Conservation (phyloP, 2,113 vertebrate genomes). For the Etheostoma spectabile region DNA sequence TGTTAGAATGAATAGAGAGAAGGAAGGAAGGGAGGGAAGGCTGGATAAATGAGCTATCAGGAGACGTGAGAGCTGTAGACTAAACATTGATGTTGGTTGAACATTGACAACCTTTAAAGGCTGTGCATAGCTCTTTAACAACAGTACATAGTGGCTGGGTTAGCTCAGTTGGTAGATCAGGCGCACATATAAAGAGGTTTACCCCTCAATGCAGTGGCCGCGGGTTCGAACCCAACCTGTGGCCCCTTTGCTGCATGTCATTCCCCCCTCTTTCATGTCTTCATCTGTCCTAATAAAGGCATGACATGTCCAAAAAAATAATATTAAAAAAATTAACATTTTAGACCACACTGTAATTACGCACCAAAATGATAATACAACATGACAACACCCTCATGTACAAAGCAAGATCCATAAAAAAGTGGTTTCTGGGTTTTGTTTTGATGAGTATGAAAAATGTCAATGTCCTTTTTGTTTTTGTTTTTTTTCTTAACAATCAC, state of each 20-base stretch:
- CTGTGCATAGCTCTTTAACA: not conserved
- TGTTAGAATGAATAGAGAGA: slow-evolving; percentile 40
- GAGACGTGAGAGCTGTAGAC: slow-evolving; percentile 23
- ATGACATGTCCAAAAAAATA: no score
- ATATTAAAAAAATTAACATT: no score
- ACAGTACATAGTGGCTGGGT: not conserved
- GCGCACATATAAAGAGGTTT: no score
- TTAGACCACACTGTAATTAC: not conserved
- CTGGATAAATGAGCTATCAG: slow-evolving; percentile 45
- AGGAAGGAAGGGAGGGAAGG: slow-evolving; percentile 33
- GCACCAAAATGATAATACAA: not conserved
- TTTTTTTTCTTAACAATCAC: not conserved
- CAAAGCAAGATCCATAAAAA: not conserved
- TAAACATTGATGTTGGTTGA: slow-evolving; percentile 25
- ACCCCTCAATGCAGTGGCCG: no score
- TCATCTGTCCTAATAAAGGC: no score
- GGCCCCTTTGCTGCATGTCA: no score
- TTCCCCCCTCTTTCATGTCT: no score
- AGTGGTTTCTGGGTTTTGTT: no score
- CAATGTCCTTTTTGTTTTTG: not conserved
- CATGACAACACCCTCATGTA: no score
- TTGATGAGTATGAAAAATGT: no score
- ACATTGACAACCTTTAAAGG: slow-evolving; percentile 3
- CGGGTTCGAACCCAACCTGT: no score
- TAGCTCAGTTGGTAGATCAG: no score